phyloP scores from a whole-genome alignment of 1,140 invertebrate genomes.

The Druon quercuslanigerum region DNA sequence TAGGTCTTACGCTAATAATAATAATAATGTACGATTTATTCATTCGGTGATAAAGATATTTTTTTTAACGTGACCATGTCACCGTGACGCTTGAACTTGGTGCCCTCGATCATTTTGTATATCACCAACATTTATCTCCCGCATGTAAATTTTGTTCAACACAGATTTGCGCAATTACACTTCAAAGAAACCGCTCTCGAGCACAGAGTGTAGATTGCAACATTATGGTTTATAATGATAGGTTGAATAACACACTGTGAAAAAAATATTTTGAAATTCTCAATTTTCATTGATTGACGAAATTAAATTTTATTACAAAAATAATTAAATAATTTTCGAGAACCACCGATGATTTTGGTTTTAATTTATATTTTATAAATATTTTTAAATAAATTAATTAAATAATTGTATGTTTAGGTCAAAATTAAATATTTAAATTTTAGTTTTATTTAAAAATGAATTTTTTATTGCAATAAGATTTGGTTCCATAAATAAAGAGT shows the following conservation, averaged over 20 bases:
- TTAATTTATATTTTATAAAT: no score
- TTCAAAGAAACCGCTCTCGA: neutral
- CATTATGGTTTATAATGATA: neutral
- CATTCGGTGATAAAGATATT: neutral
- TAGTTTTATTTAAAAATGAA: no score
- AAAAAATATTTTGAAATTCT: neutral
- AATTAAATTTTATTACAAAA: no score
- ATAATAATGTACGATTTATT: no score
- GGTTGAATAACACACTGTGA: neutral
- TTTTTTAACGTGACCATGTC: neutral
- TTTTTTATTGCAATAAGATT: no score
- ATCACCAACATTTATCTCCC: neutral
- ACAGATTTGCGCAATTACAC: neutral
- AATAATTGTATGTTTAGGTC: no score
- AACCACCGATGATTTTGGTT: no score
- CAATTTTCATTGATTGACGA: neutral
- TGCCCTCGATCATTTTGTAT: neutral
- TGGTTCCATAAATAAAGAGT: no score
- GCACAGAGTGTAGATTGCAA: neutral
- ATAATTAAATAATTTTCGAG: no score
- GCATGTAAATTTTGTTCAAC: conserved; percentile 1
- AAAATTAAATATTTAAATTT: no score
- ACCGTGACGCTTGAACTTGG: neutral
- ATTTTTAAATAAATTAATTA: no score
- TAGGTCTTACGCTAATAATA: no score